A percentile compares a stretch with the other conserved stretches of the same genome.
phyloP scores from a whole-genome alignment of 2,113 vertebrate genomes.

The Sylvietta virens region DNA sequence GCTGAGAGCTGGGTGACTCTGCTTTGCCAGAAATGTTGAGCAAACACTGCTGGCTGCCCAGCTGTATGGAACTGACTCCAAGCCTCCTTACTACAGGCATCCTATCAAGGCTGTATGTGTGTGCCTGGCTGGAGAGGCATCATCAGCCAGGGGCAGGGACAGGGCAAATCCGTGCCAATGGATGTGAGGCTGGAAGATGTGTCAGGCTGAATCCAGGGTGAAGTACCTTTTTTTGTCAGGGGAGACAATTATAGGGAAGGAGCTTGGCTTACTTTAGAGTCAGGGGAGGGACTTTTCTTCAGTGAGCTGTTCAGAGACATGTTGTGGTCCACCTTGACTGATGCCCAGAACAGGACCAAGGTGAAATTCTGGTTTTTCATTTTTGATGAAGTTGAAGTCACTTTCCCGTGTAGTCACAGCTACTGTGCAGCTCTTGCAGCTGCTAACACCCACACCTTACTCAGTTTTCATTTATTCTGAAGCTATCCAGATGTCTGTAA shows the following conservation, averaged over 20 bases:
- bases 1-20: neutral
- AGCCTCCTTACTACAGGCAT: neutral
- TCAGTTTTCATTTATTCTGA: neutral
- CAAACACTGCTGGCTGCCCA: neutral
- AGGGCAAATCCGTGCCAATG: neutral
- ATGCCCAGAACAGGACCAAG: neutral
- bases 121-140: neutral
- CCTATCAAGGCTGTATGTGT: neutral
- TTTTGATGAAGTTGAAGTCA: neutral
- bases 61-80: neutral
- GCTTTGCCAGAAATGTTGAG: neutral
- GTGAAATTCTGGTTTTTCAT: neutral
- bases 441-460: neutral
- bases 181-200: neutral
- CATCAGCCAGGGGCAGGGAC: neutral
- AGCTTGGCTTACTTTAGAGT: neutral
- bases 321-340: neutral
- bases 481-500: neutral
- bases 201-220: neutral
- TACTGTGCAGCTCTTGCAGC: neutral
- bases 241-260: neutral
- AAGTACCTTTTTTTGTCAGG: neutral
- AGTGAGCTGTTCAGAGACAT: neutral
- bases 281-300: neutral
- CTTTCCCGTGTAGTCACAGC: neutral